A percentile compares a stretch with the other conserved stretches of the same genome.
These are phyloP conservation scores for Drosophila siamana DNA, from an alignment of 2,888 invertebrate species.

Conservation along the genomic window DNA sequence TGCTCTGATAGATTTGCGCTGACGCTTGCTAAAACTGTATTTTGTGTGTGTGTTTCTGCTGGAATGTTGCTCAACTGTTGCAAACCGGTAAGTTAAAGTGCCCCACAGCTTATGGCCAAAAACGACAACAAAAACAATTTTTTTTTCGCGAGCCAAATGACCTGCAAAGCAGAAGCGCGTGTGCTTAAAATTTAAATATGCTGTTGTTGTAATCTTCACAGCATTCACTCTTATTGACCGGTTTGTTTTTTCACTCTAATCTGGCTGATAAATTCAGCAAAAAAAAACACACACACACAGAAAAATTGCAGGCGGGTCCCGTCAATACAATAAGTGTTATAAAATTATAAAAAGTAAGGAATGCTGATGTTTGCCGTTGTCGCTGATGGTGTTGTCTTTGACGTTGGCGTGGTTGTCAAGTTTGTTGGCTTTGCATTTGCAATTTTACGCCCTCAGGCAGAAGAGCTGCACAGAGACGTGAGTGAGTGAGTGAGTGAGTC, in stretches of 20 bases:
- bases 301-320: neutral
- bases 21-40: constrained; percentile 3
- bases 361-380: constrained; percentile 10
- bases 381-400: constrained; percentile 34
- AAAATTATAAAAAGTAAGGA: neutral
- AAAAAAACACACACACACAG: too few species aligned
- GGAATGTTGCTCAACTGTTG: constrained; percentile 61
- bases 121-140: neutral
- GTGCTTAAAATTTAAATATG: neutral
- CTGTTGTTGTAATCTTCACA: neutral
- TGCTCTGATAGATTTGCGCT: constrained; percentile 31
- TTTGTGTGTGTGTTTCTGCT: constrained; percentile 26
- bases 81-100: constrained; percentile 69
- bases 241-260: neutral
- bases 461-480: constrained; percentile 25
- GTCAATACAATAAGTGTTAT: neutral
- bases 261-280: neutral
- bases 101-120: constrained; percentile 9
- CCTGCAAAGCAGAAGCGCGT: constrained; percentile 18
- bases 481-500: too few species aligned
- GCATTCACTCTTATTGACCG: neutral
- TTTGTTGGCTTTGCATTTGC: constrained; percentile 39
- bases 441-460: constrained; percentile 32
- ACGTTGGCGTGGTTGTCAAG: constrained; percentile 49
- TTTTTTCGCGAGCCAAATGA: constrained; percentile 3